Conservation (phyloP, 2,888 invertebrate species). For the Drosophila infuscata region DNA sequence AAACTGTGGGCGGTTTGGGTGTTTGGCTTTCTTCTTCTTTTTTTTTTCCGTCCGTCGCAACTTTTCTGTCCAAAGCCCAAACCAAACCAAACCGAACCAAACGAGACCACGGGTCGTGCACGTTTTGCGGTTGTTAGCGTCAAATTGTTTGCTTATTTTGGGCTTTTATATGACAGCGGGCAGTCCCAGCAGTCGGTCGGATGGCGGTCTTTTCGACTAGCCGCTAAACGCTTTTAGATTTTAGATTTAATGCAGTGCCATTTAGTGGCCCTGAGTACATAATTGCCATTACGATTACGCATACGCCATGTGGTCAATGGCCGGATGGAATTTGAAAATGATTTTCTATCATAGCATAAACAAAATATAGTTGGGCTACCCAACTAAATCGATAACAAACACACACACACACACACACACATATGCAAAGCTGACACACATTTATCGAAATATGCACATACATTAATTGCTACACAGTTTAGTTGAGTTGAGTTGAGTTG, state of each 20-base stretch:
- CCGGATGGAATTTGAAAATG: conserved; percentile 39
- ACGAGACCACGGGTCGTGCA: conserved; percentile 37
- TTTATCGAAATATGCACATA: conserved; percentile 25
- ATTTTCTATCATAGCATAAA: conserved; percentile 17
- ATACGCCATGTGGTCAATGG: conserved; percentile 68
- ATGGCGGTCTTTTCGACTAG: conserved; percentile 54
- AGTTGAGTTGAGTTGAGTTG: not conserved
- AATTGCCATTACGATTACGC: conserved; percentile 72
- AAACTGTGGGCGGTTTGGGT: conserved; percentile 64
- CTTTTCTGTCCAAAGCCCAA: not conserved
- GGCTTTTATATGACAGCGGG: conserved; percentile 75
- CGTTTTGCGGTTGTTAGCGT: conserved; percentile 77
- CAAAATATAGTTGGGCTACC: not conserved
- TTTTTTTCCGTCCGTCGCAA: not conserved
- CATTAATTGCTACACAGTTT: not conserved
- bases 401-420: not conserved
- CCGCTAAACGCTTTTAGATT: conserved; percentile 77
- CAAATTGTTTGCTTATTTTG: conserved; percentile 78
- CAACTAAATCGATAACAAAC: conserved; percentile 3
- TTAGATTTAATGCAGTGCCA: conserved; percentile 74
- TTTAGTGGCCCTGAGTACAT: conserved; percentile 61
- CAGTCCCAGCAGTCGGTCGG: conserved; percentile 72
- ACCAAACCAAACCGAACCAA: conserved; percentile 8
- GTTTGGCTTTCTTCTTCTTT: not conserved
- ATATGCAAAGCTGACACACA: conserved; percentile 21